Evolutionary conservation across 2,888 invertebrate genomes (phyloP).

Genomic region (Diachrysia chrysitis): DNA sequence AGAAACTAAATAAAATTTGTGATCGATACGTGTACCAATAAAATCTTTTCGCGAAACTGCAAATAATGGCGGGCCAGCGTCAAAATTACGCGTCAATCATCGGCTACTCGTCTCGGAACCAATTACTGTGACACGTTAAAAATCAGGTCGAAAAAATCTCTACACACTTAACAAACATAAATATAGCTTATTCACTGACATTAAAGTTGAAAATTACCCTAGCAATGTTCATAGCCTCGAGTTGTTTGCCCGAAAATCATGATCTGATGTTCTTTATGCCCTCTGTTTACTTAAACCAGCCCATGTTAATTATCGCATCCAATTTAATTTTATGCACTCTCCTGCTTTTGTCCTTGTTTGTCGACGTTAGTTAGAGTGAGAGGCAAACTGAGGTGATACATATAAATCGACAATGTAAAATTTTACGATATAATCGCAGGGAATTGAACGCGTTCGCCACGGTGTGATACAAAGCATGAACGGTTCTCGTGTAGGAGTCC

Average conservation of each 20-base stretch:
- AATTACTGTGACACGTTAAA: slow-evolving; percentile 74
- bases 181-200: slow-evolving; percentile 56
- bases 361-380: slow-evolving; percentile 58
- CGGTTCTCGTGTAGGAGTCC: slow-evolving; percentile 17
- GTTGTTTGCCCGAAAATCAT: slow-evolving; percentile 69
- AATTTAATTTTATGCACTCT: slow-evolving; percentile 75
- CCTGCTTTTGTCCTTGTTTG: slow-evolving; percentile 61
- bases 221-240: slow-evolving; percentile 56
- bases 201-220: slow-evolving; percentile 61
- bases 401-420: slow-evolving; percentile 79
- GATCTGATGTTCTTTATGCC: slow-evolving; percentile 57
- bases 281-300: slow-evolving; percentile 79
- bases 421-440: slow-evolving; percentile 77
- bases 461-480: slow-evolving; percentile 65
- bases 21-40: slow-evolving; percentile 61
- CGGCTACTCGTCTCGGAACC: slow-evolving; percentile 68
- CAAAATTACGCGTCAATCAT: slow-evolving; percentile 73
- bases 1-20: slow-evolving; percentile 56
- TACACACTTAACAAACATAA: slow-evolving; percentile 57
- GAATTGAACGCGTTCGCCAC: slow-evolving; percentile 53
- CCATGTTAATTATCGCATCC: slow-evolving; percentile 78
- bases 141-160: slow-evolving; percentile 68
- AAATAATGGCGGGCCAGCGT: slow-evolving; percentile 61
- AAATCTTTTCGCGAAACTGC: slow-evolving; percentile 62
- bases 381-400: slow-evolving; percentile 69